Base-by-base conservation (phyloP, 2,113 vertebrate species). In the Trichechus manatus region DNA sequence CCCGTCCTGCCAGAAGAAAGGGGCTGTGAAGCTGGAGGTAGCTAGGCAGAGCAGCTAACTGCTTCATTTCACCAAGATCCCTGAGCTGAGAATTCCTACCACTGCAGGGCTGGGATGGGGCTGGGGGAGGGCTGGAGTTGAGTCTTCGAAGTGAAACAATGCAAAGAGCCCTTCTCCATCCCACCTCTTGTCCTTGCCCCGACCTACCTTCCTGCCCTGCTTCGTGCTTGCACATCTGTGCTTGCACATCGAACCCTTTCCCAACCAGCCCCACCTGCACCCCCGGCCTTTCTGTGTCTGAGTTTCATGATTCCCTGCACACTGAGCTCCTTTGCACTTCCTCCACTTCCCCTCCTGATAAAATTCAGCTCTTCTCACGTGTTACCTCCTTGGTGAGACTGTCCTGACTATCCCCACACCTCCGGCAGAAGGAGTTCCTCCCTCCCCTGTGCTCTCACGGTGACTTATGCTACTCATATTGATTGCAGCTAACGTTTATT, bases 281-380 rank as follows among this genome's bases (percentile, higher is more conserved):
- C 50, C 8, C 15, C 36, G 17, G 86, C 29, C 36, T 39, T 29
- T 29, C 79, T 27, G 14, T 1, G 42, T 82, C 56, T 4, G 7
- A 78, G 29, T 61, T 87, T 75, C 66, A 22, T 0, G 36, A 42
- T 29, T 0, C 3, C 20, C 79, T 1, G 3, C 42, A 2, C 0
- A 13, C 39, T 56, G 33, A 0, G 0, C 19, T 10, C n/a, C 36
- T 68, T n/a, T 36, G 47, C 61, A 10, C 39, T 77, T 56, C 15
- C 10, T 19, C 56, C 25, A 9, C n/a, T 83, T 75, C 27, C 25
- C 63, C 2, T 2, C 50, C 29, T 56, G 9, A 27, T 68, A 33
- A 79, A 68, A 42, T 77, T 15, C 13, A 61, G 29, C 83, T 19
- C 63, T 86, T 19, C 22, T 7, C 44, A 27, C 5, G 1, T 6